Conservation (phyloP, 2,797 vertebrate genomes). For the Pangasius sanitwongsei region DNA sequence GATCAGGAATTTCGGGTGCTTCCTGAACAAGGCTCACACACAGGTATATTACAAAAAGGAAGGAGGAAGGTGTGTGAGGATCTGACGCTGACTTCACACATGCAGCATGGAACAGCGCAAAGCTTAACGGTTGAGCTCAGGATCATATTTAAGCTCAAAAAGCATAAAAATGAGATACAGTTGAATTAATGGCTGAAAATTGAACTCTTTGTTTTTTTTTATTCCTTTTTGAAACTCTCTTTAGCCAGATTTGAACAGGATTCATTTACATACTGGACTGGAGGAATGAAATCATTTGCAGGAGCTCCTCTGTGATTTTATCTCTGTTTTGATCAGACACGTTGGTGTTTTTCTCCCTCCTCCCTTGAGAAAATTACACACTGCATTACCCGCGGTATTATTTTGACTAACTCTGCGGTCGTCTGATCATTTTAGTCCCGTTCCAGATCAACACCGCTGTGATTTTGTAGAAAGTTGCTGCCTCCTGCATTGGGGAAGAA, state of each 20-base stretch:
- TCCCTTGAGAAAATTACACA: neutral
- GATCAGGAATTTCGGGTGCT: conserved; percentile 24
- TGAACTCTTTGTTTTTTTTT: neutral
- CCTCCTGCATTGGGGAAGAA: neutral
- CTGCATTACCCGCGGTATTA: neutral
- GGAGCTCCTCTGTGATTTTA: neutral
- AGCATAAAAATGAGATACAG: neutral
- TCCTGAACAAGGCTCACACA: conserved; percentile 29
- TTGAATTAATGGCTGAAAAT: neutral
- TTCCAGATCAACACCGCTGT: neutral
- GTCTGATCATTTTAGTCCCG: neutral
- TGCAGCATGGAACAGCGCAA: neutral
- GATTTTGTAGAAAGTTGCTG: neutral
- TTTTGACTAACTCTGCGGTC: neutral
- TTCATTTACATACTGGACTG: neutral
- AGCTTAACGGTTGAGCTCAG: neutral
- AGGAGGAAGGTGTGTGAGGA: neutral
- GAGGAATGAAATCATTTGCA: neutral
- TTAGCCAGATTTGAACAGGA: neutral
- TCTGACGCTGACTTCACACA: neutral
- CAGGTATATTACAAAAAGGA: neutral
- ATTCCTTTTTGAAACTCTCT: neutral
- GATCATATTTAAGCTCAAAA: neutral
- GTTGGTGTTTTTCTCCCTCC: neutral
- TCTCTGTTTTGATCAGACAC: neutral